A percentile compares a stretch with the other conserved stretches of the same genome.
Conservation (phyloP, 2,888 invertebrate genomes). For the Drosophila neonasuta region DNA sequence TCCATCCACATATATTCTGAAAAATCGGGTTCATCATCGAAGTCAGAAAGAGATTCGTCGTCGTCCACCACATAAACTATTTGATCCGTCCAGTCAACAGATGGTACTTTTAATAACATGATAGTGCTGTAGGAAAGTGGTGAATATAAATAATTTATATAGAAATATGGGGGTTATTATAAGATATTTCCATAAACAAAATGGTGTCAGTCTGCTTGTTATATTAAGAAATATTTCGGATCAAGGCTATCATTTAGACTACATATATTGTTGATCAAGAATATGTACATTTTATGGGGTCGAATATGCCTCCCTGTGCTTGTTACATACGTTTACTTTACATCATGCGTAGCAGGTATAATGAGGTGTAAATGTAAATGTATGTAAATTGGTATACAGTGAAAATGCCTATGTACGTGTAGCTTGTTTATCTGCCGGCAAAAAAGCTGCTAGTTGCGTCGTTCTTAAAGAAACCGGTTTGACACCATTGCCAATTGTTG, state of each 20-base stretch:
- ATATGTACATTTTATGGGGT: background rate
- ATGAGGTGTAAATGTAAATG: background rate
- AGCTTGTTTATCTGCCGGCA: slow-evolving; percentile 39
- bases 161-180: no score
- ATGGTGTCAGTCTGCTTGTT: no score
- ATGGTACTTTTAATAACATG: slow-evolving; percentile 82
- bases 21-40: slow-evolving; percentile 85
- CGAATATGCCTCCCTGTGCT: background rate
- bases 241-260: background rate
- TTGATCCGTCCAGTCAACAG: slow-evolving; percentile 81
- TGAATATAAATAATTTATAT: background rate
- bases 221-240: no score
- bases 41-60: slow-evolving; percentile 79
- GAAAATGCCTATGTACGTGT: slow-evolving; percentile 14
- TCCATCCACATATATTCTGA: slow-evolving; percentile 98
- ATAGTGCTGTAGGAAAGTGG: slow-evolving; percentile 39
- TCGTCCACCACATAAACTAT: slow-evolving; percentile 80
- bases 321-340: background rate
- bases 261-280: background rate
- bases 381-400: background rate
- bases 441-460: slow-evolving; percentile 43
- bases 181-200: no score
- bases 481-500: slow-evolving; percentile 27
- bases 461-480: slow-evolving; percentile 63
- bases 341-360: background rate